Conservation (phyloP, 2,888 invertebrate genomes). For the Oligia fasciuncula region DNA sequence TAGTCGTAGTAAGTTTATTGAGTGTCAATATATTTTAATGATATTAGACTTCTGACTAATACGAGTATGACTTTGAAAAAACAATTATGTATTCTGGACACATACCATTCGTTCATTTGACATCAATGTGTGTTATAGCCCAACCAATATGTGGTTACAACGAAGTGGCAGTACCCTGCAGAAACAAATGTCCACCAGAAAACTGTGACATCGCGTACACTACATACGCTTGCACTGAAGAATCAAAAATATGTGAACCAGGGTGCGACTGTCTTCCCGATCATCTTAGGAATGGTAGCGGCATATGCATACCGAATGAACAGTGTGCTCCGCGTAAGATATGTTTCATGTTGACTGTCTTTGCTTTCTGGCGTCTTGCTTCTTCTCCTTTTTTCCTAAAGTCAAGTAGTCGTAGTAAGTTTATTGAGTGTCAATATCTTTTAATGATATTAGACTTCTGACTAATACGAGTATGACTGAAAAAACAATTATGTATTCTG, state of each 20-base stretch:
- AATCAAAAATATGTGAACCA: conserved; percentile 62
- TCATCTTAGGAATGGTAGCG: conserved; percentile 67
- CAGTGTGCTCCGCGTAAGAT: conserved; percentile 69
- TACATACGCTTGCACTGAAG: conserved; percentile 60
- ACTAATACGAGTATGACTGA: too few species aligned
- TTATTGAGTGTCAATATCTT: not conserved
- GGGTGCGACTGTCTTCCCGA: conserved; percentile 75
- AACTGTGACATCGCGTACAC: conserved; percentile 69
- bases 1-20: not conserved
- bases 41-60: not conserved
- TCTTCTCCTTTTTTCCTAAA: not conserved
- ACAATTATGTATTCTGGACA: not conserved
- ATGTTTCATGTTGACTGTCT: not conserved
- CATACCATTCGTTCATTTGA: not conserved
- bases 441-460: not conserved
- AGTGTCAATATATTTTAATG: not conserved
- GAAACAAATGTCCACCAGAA: conserved; percentile 66
- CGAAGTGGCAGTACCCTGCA: conserved; percentile 67
- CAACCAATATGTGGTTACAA: conserved; percentile 66
- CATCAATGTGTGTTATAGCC: conserved; percentile 9
- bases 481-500: not conserved
- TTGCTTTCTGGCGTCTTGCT: not conserved
- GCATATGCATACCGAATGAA: conserved; percentile 66
- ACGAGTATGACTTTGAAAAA: not conserved
- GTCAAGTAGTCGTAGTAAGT: too few species aligned